These are phyloP conservation scores for Orchesella flavescens DNA, from an alignment of 2,888 invertebrate species.

Conservation along the genomic window DNA sequence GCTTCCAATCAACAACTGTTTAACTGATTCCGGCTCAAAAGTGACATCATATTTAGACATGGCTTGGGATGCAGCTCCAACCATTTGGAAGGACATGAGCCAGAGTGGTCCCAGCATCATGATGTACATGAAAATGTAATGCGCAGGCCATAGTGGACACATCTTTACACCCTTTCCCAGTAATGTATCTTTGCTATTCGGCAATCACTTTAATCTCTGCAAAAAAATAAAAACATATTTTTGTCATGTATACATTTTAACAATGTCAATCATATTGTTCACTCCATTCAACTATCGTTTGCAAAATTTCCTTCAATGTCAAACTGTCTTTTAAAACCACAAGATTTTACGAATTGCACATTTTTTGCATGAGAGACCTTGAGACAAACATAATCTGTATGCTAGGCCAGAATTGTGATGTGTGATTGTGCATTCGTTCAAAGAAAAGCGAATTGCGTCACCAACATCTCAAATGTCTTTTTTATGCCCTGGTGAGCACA, in stretches of 20 bases:
- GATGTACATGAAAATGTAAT: conserved; percentile 78
- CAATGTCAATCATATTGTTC: background rate
- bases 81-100: conserved; percentile 76
- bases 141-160: conserved; percentile 80
- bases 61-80: conserved; percentile 73
- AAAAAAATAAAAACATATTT: background rate
- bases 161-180: conserved; percentile 74
- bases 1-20: conserved; percentile 77
- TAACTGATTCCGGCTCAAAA: conserved; percentile 74
- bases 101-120: conserved; percentile 77
- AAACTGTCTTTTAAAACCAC: background rate
- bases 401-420: background rate
- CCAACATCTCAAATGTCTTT: too few relatives aligned
- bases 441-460: background rate
- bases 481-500: too few relatives aligned
- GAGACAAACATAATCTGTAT: background rate
- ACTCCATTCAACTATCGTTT: background rate
- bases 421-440: background rate
- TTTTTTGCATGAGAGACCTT: background rate
- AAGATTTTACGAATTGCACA: background rate
- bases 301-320: background rate
- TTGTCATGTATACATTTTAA: background rate
- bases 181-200: background rate
- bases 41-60: conserved; percentile 72
- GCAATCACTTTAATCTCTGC: background rate